phyloP scores from a whole-genome alignment of 2,113 vertebrate genomes.

The Anseranas semipalmata region DNA sequence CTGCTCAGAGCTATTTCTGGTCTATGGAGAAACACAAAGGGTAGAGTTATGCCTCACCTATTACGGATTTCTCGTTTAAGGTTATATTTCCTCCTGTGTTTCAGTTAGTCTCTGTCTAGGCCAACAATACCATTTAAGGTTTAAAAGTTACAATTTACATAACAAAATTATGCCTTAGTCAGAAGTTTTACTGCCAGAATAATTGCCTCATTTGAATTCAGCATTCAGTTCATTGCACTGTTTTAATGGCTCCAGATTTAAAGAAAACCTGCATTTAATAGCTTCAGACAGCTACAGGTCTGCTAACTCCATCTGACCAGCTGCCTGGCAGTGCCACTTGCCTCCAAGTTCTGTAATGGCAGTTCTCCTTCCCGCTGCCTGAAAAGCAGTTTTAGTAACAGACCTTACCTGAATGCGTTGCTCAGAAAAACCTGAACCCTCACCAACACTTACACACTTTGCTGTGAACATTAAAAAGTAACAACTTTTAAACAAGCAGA shows the following conservation, averaged over 20 bases:
- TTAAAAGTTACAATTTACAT: slow-evolving; percentile 59
- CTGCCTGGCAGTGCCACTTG: not conserved
- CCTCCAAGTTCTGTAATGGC: not conserved
- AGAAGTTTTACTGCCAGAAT: slow-evolving; percentile 57
- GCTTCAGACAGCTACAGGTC: not conserved
- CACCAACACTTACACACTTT: not conserved
- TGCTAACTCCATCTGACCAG: not conserved
- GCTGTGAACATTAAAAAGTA: not conserved
- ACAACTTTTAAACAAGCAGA: not conserved
- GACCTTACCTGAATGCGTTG: not conserved
- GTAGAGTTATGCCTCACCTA: slow-evolving; percentile 36
- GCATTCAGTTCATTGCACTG: not conserved
- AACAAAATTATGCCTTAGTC: slow-evolving; percentile 59
- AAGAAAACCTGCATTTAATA: not conserved
- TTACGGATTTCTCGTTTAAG: slow-evolving; percentile 9
- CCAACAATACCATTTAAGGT: slow-evolving; percentile 48
- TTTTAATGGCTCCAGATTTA: slow-evolving; percentile 10
- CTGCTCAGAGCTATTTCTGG: slow-evolving; percentile 38
- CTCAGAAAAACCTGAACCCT: not conserved
- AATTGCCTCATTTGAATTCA: slow-evolving; percentile 59
- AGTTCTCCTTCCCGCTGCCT: no score
- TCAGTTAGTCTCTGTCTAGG: not conserved
- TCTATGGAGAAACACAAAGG: slow-evolving; percentile 44
- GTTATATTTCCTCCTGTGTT: slow-evolving; percentile 19
- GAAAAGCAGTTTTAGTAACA: not conserved